Conservation (phyloP, 2,888 invertebrate species). For the Caenorhabditis virilis region DNA sequence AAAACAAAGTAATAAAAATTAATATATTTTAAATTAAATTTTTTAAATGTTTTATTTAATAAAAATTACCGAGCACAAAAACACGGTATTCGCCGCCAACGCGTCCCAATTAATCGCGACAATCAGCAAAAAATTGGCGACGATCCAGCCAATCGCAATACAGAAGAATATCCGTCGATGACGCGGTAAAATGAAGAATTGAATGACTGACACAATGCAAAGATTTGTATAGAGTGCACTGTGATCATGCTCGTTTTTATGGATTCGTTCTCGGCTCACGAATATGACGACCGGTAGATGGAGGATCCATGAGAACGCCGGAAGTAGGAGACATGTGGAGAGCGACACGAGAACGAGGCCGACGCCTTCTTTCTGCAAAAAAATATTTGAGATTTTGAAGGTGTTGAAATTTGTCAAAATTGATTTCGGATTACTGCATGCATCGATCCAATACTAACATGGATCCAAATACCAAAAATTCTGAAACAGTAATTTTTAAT, state of each 20-base stretch:
- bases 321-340: conserved; percentile 57
- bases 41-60: conserved; percentile 3
- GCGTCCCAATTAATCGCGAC: conserved; percentile 45
- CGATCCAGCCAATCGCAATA: conserved; percentile 56
- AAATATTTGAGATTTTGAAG: conserved; percentile 22
- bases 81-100: conserved; percentile 35
- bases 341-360: conserved; percentile 58
- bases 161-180: conserved; percentile 64
- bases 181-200: conserved; percentile 65
- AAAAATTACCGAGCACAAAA: conserved; percentile 54
- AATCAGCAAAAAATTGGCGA: conserved; percentile 57
- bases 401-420: too few relatives aligned
- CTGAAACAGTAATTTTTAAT: too few relatives aligned
- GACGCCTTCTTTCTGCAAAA: conserved; percentile 34
- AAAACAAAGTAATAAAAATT: too few relatives aligned
- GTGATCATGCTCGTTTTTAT: conserved; percentile 44
- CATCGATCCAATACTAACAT: too few relatives aligned
- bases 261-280: conserved; percentile 46
- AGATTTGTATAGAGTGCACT: conserved; percentile 43
- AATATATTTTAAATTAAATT: not conserved
- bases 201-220: conserved; percentile 47
- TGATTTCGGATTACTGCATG: too few relatives aligned
- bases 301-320: conserved; percentile 65
- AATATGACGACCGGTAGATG: conserved; percentile 61
- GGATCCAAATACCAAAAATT: too few relatives aligned